Evolutionary conservation across 2,113 vertebrate genomes (phyloP), one percentile per base, ranked within the genome.

Genomic region (Blennius ocellaris): DNA sequence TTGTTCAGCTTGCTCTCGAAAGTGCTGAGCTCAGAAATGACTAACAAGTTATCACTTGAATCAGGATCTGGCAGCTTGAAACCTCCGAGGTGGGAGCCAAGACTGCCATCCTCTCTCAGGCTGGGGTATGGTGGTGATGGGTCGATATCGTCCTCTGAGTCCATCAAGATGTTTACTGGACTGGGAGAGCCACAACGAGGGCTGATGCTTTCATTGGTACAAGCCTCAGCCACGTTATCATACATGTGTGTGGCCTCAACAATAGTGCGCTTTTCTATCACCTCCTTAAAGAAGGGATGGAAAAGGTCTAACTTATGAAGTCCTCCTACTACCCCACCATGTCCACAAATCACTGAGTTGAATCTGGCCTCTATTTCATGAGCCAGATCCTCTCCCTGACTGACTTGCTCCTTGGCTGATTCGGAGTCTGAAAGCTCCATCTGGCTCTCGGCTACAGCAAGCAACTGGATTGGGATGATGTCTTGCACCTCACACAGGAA

Each of bases 401-500:
- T 90, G 40, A 99, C 84, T 87, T 98, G 97, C 49, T 98, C 97
- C 16, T 95, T 85, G 53, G 96, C 93, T 37, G 94, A 67, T 17
- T 97, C 96, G 0, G 94, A 94, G 80, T 98, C 97, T 10, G 93
- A 86, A 56, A 95, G 76, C 49, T 97, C 96, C 5, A 83, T 1
- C 12, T 95, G 89, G 74, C 92, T 95, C 0, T 97, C 95, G 0
- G 94, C 94, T 51, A 99, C 87, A 0, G 96, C 97, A 30, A 99
- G 92, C 5, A 99, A 81, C 88, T 99, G 98, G 10, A 99, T 83
- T 21, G 98, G 97, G 69, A 99, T 95, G 56, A 98, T 96, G 62
- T 99, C 98, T 90, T 96, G 97, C 68, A 99, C 96, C 85, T 99
- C 97, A 81, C 96, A 96, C 40, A 99, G 92, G 83, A 99, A 99